These are phyloP conservation scores for Ecdyonurus torrentis DNA, from an alignment of 2,888 invertebrate species.

Conservation along the genomic window DNA sequence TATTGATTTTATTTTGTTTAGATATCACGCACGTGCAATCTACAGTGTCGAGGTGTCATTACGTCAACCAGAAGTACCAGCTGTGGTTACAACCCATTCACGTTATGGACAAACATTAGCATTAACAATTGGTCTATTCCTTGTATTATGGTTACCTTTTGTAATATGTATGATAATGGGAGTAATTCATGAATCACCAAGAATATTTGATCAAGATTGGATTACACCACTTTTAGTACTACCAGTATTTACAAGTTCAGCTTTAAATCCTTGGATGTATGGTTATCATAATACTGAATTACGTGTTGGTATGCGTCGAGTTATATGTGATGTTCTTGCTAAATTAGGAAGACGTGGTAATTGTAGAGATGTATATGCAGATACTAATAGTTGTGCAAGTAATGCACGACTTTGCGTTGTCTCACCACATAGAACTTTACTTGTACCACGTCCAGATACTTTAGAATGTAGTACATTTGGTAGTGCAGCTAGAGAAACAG, in stretches of 20 bases:
- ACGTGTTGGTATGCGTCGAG: slow-evolving; percentile 36
- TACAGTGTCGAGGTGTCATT: slow-evolving; percentile 40
- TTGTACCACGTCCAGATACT: slow-evolving; percentile 1
- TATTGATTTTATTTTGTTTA: neutral
- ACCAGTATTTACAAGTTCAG: slow-evolving; percentile 39
- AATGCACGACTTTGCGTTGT: slow-evolving; percentile 22
- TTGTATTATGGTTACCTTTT: slow-evolving; percentile 42
- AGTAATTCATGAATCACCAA: slow-evolving; percentile 4
- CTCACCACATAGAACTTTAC: slow-evolving; percentile 15
- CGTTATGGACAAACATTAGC: slow-evolving; percentile 43
- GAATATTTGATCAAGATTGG: slow-evolving; percentile 20
- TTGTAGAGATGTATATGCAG: slow-evolving; percentile 15
- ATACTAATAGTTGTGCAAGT: slow-evolving; percentile 22
- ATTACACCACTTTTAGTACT: slow-evolving; percentile 36
- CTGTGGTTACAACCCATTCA: slow-evolving; percentile 14
- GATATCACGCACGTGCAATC: slow-evolving; percentile 41
- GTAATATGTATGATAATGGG: slow-evolving; percentile 26
- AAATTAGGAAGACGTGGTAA: slow-evolving; percentile 1
- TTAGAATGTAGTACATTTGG: slow-evolving; percentile 6
- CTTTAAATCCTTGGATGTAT: slow-evolving; percentile 46
- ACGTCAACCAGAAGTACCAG: slow-evolving; percentile 22
- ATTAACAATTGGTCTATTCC: slow-evolving; percentile 41
- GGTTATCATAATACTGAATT: slow-evolving; percentile 44
- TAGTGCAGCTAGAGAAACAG: slow-evolving; percentile 8
- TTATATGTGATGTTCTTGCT: slow-evolving; percentile 33